Evolutionary conservation across 2,797 vertebrate species (phyloP), one percentile per base, ranked within the genome.

Genomic region (Pangasius krempfi): DNA sequence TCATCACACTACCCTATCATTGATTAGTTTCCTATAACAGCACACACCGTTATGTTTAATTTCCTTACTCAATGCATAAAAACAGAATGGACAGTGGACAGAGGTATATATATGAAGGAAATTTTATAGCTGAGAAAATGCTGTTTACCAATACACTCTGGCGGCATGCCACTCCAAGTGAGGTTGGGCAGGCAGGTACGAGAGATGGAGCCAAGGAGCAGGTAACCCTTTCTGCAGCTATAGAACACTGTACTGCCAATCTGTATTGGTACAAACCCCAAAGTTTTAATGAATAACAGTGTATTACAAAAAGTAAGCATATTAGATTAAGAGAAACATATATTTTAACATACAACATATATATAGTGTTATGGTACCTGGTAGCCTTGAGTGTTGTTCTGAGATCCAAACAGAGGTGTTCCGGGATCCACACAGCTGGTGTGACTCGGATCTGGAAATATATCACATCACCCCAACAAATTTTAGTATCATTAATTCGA

Each of bases 111-210:
- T 73, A 86, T 60, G 2, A 22, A 89, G 52, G n/a, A 30, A 30
- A 54, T 62, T 80, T 70, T 62, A 95, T 95, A 87, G 97, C 95
- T 88, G 94, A 94, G 95, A 91, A 64, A 1, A 44, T 47, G 0
- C 27, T 27, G 95, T 97, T 97, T 92, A 99, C 99, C 97, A 91
- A 99, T 96, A 89, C 98, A 99, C 92, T 99, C 98, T 0, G 98
- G 98, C 64, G 97, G 97, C 92, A 97, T 92, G 37, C 99, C 99
- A 12, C 98, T 99, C 99, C 99, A 99, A 2, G 98, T 99, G 64
- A 99, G 97, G 95, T 99, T 99, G 91, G 98, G 98, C 68, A 99
- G 96, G 94, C 99, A 99, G 40, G 98, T 98, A 89, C 99, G 97
- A 88, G 98, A 97, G 93, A 98, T 98, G 73, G 99, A 99, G 50